Base-by-base conservation (phyloP, 2,113 vertebrate species). In the Grantiella picta region DNA sequence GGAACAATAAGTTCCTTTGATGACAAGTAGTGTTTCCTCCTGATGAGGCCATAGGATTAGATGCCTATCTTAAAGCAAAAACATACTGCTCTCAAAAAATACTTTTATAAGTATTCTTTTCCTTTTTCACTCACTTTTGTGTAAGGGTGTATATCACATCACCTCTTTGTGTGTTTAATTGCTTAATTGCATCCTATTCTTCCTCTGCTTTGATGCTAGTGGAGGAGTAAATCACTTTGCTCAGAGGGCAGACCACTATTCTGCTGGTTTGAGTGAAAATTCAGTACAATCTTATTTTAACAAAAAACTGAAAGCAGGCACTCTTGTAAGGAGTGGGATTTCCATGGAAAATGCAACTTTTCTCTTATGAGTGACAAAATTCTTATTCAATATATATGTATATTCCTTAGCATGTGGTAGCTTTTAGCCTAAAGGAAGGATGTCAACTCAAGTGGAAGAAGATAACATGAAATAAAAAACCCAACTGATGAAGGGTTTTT, bases 1-100 rank as follows among this genome's bases (percentile, higher is more conserved):
- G 56, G 47, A 93, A 94, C 80, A 96, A 86, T 73, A 92, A 92
- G 82, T 88, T 96, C 90, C 94, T 91, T 93, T 95, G 94, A 91
- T 94, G 94, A 93, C 82, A 96, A 90, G 81, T 38, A 61, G 40
- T 61, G 71, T 73, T 90, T 94, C 92, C 87, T 90, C 29, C 47
- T 91, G 75, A 90, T 88, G 90, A 95, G 90, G 54, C 95, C 54
- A 36, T 75, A 66, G 92, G 76, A 83, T 86, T 90, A 88, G 87
- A 96, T 94, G 63, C 71, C 22, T 79, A 66, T 95, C 90, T 90
- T 65, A 82, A 91, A 87, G 70, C 23, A 69, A 90, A 94, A 92
- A 15, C 78, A 77, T 66, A 11, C 27, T 52, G 42, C 90, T 86
- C 50, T 75, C 72, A 68, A 72, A 80, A 88, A 28, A 38, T 42